These are phyloP conservation scores for Lasiurus cinereus DNA, from an alignment of 2,113 vertebrate species.

Conservation along the genomic window DNA sequence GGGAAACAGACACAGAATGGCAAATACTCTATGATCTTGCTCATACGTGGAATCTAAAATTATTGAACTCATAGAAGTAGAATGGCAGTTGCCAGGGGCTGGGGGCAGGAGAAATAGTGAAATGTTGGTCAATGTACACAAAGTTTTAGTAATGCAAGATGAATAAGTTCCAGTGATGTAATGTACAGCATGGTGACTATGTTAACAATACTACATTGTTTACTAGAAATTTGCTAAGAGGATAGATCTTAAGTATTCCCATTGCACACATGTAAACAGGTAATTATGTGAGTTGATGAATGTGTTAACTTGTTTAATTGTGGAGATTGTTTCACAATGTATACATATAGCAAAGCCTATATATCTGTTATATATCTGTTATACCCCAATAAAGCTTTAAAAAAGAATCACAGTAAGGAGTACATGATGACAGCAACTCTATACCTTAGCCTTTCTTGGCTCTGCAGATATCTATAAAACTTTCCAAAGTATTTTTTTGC, in stretches of 20 bases:
- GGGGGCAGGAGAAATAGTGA: background rate
- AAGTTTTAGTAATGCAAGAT: background rate
- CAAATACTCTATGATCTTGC: background rate
- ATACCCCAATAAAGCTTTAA: background rate
- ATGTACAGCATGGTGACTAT: background rate
- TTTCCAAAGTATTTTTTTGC: background rate
- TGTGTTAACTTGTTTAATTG: conserved; percentile 11
- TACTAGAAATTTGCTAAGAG: background rate
- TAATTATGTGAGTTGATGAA: background rate
- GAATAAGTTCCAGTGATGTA: background rate
- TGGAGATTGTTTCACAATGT: background rate
- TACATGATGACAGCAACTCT: background rate
- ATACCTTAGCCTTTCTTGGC: background rate
- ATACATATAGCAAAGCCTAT: background rate
- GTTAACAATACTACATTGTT: background rate
- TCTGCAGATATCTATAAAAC: background rate
- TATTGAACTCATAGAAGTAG: background rate
- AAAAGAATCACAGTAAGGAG: background rate
- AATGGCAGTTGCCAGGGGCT: background rate
- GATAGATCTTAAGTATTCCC: background rate
- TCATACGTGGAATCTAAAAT: background rate
- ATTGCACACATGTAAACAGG: background rate
- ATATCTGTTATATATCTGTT: background rate
- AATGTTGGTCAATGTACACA: background rate
- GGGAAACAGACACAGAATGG: background rate